Base-by-base conservation (phyloP, 2,888 invertebrate genomes). In the Rotaria magnacalcarata region DNA sequence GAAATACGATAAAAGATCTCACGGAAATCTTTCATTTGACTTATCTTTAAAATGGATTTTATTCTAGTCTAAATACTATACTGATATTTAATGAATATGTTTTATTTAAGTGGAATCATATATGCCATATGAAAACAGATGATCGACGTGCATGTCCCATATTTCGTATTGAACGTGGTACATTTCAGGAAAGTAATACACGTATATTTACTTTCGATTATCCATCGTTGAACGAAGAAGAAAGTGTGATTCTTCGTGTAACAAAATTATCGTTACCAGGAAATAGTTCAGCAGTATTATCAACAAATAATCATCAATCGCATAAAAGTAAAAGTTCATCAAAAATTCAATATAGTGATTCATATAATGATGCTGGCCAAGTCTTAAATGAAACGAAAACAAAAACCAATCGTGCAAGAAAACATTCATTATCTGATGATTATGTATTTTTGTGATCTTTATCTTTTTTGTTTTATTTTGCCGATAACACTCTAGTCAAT, bases 111-210 rank as follows among this genome's bases (percentile, higher is more conserved):
- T 80, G 80, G 80, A 80, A 47, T 47, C 80, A 47, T 80, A 24
- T 80, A 47, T 47, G 47, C n/a, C 47, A 80, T 80, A n/a, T n/a
- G n/a, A 24, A 47, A 24, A 47, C 24, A 11, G 47, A 47, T n/a
- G 47, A 80, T 47, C 43, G 80, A 47, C 80, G 80, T 47, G 11
- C 80, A 24, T 80, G 80, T 80, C 47, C 80, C 47, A 80, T 80
- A 80, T 80, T 80, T 80, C 80, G 80, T 80, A 80, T 80, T 47
- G 47, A 47, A 43, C 47, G n/a, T 80, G 80, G 47, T 4, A 80
- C 80, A 80, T 80, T 80, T 47, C 24, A 80, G n/a, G 80, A 80
- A 14, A 47, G 10, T 47, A 21, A 80, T 80, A 11, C 47, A 21
- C 47, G n/a, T 24, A 34, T 34, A 16, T 80, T 80, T 10, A 80